Conservation (phyloP, 2,888 invertebrate species). For the Eupithecia tripunctaria region DNA sequence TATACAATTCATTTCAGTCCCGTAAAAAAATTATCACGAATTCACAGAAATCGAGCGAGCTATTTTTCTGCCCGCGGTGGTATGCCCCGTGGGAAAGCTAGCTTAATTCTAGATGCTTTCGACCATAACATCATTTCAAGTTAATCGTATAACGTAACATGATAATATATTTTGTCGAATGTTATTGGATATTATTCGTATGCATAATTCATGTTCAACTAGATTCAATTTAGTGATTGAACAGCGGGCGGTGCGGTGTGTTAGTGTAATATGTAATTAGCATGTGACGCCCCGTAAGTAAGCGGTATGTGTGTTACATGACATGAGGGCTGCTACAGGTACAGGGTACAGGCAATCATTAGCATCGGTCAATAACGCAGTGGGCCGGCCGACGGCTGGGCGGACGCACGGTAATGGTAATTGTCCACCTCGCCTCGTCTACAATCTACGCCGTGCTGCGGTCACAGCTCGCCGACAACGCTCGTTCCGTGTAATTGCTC, state of each 20-base stretch:
- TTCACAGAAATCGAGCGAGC: slow-evolving; percentile 76
- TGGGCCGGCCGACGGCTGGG: slow-evolving; percentile 46
- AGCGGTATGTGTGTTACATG: slow-evolving; percentile 60
- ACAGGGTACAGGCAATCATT: slow-evolving; percentile 72
- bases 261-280: slow-evolving; percentile 52
- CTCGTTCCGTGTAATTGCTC: slow-evolving; percentile 74
- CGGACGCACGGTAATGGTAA: slow-evolving; percentile 53
- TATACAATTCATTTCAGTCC: slow-evolving; percentile 79
- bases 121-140: slow-evolving; percentile 56
- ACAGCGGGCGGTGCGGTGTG: slow-evolving; percentile 42
- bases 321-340: slow-evolving; percentile 68
- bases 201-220: slow-evolving; percentile 40
- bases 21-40: slow-evolving; percentile 81
- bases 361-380: slow-evolving; percentile 71
- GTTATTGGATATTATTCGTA: slow-evolving; percentile 35
- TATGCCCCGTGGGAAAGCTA: slow-evolving; percentile 71
- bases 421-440: slow-evolving; percentile 51
- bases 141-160: slow-evolving; percentile 40
- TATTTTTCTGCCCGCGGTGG: slow-evolving; percentile 74
- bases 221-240: slow-evolving; percentile 44
- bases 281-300: slow-evolving; percentile 52
- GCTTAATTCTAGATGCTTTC: slow-evolving; percentile 61
- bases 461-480: slow-evolving; percentile 68
- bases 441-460: slow-evolving; percentile 39
- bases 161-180: slow-evolving; percentile 31